Base-by-base conservation (phyloP, 35 echinoderm and acorn worm genomes). In the Ptychodera flava region DNA sequence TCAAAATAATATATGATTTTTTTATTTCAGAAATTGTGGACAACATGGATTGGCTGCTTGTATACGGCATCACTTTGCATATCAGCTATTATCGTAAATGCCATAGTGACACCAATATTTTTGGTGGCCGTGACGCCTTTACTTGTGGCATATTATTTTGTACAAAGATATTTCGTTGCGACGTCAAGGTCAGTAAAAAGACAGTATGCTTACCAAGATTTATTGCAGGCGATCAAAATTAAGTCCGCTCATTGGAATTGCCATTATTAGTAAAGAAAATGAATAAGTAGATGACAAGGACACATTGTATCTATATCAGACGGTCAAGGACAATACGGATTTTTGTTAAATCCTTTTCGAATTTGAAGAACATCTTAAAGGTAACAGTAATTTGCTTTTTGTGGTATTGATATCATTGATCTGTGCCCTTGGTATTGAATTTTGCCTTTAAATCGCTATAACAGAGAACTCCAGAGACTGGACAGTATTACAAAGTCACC, bases 121-220 rank as follows among this genome's bases (percentile, higher is more conserved):
- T 38, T 93, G 27, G 82, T 78, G 1, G 81, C 87, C 64, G 77
- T 93, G 28, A 29, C 87, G 16, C 92, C 92, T 0, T 77, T 90
- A 22, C 79, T 79, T 15, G 29, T 90, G 28, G 30, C 80, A 0
- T 93, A 90, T 82, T 83, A 86, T 80, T 83, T 85, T 33, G 35
- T 93, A 33, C 88, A 90, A 31, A 85, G 83, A 37, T 93, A 87
- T 35, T 93, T 93, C 88, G 86, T 93, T 34, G 45, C 88, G 2
- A 90, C 92, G 36, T 93, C 92, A 32, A 93, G 92, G 92, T 93
- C 86, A 30, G 14, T 30, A 1, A n/a, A n/a, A n/a, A n/a, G n/a
- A n/a, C n/a, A n/a, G n/a, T n/a, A n/a, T n/a, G n/a, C n/a, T n/a
- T n/a, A n/a, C n/a, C n/a, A n/a, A n/a, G n/a, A n/a, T 33, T 32